Base-by-base conservation (phyloP, 2,113 vertebrate species). In the Rhabdornis inornatus region DNA sequence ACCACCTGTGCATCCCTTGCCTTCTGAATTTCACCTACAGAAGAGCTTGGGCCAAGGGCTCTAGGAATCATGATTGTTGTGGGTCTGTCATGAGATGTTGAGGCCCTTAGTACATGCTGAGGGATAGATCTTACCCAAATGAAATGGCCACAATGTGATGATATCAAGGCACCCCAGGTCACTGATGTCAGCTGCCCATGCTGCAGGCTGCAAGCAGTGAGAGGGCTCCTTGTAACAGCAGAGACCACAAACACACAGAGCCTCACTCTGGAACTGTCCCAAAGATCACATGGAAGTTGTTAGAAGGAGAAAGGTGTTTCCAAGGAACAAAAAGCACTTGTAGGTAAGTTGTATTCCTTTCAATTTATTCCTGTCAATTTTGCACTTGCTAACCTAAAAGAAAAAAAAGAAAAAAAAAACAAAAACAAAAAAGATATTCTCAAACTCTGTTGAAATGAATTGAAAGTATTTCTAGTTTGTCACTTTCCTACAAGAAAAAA, bases 51-150 rank as follows among this genome's bases (percentile, higher is more conserved):
- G 13, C 28, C 30, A n/a, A 28, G 25, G 45, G 47, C 49, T 87
- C 30, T 9, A 37, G 49, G 17, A 85, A 19, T 44, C 42, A 24
- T 0, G 0, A 40, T 5, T 64, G 22, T 17, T 53, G 5, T 3
- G 11, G 35, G 8, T 25, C 15, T 22, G 59, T 40, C 24, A 25
- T 37, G 35, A 71, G 56, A 39, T 13, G 4, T 11, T 63, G 63
- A 88, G 35, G 13, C 15, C 15, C 23, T 7, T 9, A 33, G 21
- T 2, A 6, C 13, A 44, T 7, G 0, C 7, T 45, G 10, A 24
- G 55, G 40, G 19, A 55, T 45, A 13, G 23, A 39, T 22, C 33
- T 66, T 31, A 45, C 3, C 19, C 16, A 42, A 23, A 16, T 50
- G 24, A 47, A 66, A 25, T 5, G 3, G n/a, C 19, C 57, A 63